Conservation (phyloP, 1,140 invertebrate species). For the Formica selysi region DNA sequence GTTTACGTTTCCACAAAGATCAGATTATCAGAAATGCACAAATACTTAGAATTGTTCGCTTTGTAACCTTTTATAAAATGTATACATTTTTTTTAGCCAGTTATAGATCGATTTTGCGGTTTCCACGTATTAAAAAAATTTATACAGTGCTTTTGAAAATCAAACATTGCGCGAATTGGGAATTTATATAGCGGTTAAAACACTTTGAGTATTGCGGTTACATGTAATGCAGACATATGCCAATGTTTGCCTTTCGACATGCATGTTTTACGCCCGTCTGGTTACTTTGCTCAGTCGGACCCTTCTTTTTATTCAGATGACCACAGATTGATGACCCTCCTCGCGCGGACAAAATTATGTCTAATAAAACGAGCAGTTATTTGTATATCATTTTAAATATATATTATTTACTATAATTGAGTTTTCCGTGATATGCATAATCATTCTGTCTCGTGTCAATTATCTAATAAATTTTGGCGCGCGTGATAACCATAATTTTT, state of each 20-base stretch:
- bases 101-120: not conserved
- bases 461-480: not conserved
- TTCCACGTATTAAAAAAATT: not conserved
- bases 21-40: slow-evolving; percentile 35
- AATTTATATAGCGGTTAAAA: slow-evolving; percentile 12
- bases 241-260: slow-evolving; percentile 83
- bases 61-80: not conserved
- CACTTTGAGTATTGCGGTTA: slow-evolving; percentile 68
- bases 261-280: slow-evolving; percentile 82
- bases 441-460: not conserved
- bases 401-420: not conserved
- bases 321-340: slow-evolving; percentile 74
- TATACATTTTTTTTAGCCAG: not conserved
- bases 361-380: slow-evolving; percentile 60
- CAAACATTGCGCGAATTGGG: not conserved
- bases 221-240: slow-evolving; percentile 83
- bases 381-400: slow-evolving; percentile 50
- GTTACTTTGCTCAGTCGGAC: slow-evolving; percentile 71
- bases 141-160: not conserved
- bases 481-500: not conserved
- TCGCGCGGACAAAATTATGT: slow-evolving; percentile 58
- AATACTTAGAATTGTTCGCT: slow-evolving; percentile 7
- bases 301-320: slow-evolving; percentile 78
- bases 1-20: slow-evolving; percentile 76
- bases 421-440: not conserved